Evolutionary conservation across 2,113 vertebrate genomes (phyloP).

Genomic region (Nymphicus hollandicus): DNA sequence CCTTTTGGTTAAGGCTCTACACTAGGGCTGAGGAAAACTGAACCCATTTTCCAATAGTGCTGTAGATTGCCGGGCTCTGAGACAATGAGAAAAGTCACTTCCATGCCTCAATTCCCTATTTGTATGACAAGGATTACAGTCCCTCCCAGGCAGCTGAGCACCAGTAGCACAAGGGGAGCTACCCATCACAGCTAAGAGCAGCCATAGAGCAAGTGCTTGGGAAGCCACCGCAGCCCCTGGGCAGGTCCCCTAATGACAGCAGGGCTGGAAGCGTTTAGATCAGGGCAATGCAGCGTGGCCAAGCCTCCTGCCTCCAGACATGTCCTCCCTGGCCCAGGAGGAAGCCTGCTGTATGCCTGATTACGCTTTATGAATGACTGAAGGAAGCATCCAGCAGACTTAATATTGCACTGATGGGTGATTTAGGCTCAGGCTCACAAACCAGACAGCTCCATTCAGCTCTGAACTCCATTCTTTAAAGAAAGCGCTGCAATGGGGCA

Average conservation of each 20-base stretch:
- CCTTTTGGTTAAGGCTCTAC: not conserved
- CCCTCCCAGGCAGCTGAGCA: not conserved
- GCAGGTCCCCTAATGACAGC: not conserved
- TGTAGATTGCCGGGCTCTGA: not conserved
- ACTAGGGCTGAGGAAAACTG: not conserved
- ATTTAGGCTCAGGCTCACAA: not conserved
- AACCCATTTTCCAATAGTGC: not conserved
- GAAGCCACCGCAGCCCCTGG: not conserved
- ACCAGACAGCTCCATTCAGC: not conserved
- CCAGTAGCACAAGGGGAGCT: not conserved
- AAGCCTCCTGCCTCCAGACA: not conserved
- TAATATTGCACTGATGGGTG: not conserved
- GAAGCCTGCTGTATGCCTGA: not conserved
- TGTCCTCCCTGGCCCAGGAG: not conserved
- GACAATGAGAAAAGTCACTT: not conserved
- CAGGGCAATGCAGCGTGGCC: fast-evolving
- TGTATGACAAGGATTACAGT: no score
- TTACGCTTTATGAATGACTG: not conserved
- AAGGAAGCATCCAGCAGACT: not conserved
- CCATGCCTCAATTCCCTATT: not conserved
- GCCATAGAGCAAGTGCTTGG: not conserved
- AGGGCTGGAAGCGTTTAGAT: not conserved
- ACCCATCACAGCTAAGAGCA: not conserved
- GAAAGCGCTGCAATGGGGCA: not conserved
- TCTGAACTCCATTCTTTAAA: not conserved